phyloP scores from a whole-genome alignment of 2,797 vertebrate species.

The Lacerta bilineata region DNA sequence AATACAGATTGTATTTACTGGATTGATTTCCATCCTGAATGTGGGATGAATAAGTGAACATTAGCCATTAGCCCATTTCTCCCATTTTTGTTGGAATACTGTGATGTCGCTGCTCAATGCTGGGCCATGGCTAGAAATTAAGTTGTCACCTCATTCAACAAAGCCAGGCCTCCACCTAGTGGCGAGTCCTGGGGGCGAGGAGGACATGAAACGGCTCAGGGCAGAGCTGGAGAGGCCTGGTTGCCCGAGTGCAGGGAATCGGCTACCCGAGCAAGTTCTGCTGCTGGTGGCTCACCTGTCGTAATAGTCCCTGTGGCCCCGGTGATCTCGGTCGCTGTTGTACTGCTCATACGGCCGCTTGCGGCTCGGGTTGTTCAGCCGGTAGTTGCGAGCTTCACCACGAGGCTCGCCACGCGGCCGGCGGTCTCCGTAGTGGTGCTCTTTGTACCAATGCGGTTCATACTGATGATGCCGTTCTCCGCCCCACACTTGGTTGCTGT shows the following conservation, averaged over 20 bases:
- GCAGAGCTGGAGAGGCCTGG: no score
- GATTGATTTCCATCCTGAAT: no score
- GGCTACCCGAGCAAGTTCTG: no score
- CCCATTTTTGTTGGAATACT: no score
- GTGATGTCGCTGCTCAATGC: no score
- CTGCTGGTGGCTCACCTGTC: conserved; percentile 84
- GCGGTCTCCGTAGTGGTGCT: conserved; percentile 92
- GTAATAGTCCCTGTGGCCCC: conserved; percentile 93
- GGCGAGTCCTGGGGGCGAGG: background rate
- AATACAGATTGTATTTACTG: no score
- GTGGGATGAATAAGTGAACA: no score
- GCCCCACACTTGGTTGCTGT: conserved; percentile 91
- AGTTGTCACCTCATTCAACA: background rate
- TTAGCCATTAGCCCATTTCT: no score
- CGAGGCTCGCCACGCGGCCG: conserved; percentile 89
- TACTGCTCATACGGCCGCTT: conserved; percentile 96
- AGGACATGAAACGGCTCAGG: background rate
- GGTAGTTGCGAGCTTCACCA: conserved; percentile 90
- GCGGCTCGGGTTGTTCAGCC: conserved; percentile 89
- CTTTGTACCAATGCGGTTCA: conserved; percentile 94
- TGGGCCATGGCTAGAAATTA: background rate
- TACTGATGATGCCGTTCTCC: conserved; percentile 94
- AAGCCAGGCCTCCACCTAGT: background rate
- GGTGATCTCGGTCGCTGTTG: conserved; percentile 93
- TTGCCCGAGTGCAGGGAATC: no score